Evolutionary conservation across 2,888 invertebrate species (phyloP), one percentile per base, ranked within the genome.

Genomic region (Nowickia ferox): DNA sequence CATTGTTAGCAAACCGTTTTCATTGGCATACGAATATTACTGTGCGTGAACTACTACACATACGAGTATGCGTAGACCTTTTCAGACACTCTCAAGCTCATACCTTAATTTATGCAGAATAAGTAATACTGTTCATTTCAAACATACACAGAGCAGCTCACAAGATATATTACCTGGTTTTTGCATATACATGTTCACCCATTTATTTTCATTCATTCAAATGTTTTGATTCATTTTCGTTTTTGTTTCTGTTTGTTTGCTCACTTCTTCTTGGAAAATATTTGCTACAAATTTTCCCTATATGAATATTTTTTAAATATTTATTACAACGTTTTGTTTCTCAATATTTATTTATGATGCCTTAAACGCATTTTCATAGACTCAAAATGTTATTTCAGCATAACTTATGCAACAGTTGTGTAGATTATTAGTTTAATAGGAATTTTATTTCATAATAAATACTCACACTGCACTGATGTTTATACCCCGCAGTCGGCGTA

Each of bases 331-430:
- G 71, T 40, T 63, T 79, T 57, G n/a, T 40, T 42, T 71, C 22
- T 57, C 11, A 61, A 66, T 82, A 82, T 85, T 82, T 82, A 82
- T 85, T 82, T 82, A 82, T 85, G 74, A 78, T 57, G 74, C 55
- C 74, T 81, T 78, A 78, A 85, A 85, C 78, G 85, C 53, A 85
- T 75, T 85, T 85, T 82, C 75, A 82, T 71, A 78, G 82, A 85
- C 85, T 82, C 40, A 38, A 42, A 82, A 78, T 69, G 57, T 82
- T 82, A 75, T 85, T 82, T 85, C 48, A 74, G 74, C 74, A 85
- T 78, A 85, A 85, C 78, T 82, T 75, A 78, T 82, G 85, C 85
- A 85, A 85, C 85, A 85, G 85, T 82, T 85, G 85, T 53, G 75
- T 65, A 17, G 65, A 71, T 71, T 75, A 57, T 78, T 57, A 57